Evolutionary conservation across 2,113 vertebrate genomes (phyloP).

Genomic region (Corythornis cristatus): DNA sequence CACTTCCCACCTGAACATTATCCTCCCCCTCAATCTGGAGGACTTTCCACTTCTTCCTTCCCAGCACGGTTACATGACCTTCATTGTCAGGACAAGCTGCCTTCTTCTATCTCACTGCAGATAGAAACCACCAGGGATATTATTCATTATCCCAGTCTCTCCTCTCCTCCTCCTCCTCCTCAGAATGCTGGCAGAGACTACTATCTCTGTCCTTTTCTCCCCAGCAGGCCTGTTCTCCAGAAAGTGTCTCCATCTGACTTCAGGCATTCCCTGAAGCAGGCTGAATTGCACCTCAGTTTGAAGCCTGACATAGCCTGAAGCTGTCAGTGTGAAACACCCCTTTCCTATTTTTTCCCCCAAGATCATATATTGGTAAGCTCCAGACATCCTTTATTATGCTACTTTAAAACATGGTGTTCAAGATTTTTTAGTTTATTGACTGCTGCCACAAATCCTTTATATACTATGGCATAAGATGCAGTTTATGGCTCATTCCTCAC

Average conservation of each 20-base stretch:
- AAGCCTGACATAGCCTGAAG: not conserved
- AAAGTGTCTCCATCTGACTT: not conserved
- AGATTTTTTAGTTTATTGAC: conserved; percentile 13
- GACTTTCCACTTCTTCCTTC: not conserved
- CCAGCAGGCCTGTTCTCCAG: not conserved
- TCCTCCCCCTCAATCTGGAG: not conserved
- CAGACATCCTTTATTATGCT: not conserved
- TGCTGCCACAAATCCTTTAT: not conserved
- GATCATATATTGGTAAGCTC: not conserved
- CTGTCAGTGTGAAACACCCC: not conserved
- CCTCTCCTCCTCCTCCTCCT: not conserved
- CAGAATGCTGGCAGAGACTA: not conserved
- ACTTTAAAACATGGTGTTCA: conserved; percentile 9
- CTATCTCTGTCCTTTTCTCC: not conserved
- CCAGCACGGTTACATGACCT: not conserved
- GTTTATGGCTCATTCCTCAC: conserved; percentile 18
- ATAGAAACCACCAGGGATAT: not conserved
- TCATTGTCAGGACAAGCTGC: accelerated
- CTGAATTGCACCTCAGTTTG: not conserved
- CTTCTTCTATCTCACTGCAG: not conserved
- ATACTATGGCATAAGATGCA: not conserved
- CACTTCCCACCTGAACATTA: not conserved
- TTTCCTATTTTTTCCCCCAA: not conserved
- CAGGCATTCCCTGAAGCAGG: not conserved
- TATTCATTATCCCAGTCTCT: not conserved